Evolutionary conservation across 2,888 invertebrate species (phyloP).

Genomic region (Drosophila mettleri): DNA sequence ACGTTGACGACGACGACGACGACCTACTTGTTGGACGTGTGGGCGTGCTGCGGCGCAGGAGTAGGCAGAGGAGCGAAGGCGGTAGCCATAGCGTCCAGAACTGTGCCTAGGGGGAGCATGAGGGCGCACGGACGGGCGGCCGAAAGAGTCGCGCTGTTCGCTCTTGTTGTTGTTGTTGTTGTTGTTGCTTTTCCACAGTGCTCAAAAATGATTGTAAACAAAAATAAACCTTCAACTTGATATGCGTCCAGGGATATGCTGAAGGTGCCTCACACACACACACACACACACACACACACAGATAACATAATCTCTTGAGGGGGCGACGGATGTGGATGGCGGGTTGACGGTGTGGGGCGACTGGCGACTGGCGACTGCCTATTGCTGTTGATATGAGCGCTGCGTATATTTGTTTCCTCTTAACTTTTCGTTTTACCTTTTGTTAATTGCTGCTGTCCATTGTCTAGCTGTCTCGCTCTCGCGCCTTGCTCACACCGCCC

Average conservation of each 20-base stretch:
- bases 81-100: no score
- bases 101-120: no score
- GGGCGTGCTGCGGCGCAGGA: constrained; percentile 38
- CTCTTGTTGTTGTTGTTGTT: neutral
- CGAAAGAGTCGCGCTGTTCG: constrained; percentile 39
- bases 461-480: constrained; percentile 1
- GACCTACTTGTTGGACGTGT: constrained; percentile 75
- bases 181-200: constrained; percentile 34
- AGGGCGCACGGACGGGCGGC: neutral
- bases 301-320: constrained; percentile 18
- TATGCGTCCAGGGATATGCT: constrained; percentile 82
- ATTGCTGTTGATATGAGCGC: constrained; percentile 6
- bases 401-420: constrained; percentile 29
- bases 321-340: no score
- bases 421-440: constrained; percentile 34
- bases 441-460: constrained; percentile 29
- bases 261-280: constrained; percentile 66
- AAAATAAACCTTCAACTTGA: constrained; percentile 84
- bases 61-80: neutral
- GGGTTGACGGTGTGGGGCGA: neutral
- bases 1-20: constrained; percentile 61
- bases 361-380: neutral
- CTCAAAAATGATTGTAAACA: constrained; percentile 76
- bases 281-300: constrained; percentile 27
- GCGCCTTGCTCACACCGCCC: neutral